Conservation (phyloP, 2,113 vertebrate genomes). For the Marmota monax region DNA sequence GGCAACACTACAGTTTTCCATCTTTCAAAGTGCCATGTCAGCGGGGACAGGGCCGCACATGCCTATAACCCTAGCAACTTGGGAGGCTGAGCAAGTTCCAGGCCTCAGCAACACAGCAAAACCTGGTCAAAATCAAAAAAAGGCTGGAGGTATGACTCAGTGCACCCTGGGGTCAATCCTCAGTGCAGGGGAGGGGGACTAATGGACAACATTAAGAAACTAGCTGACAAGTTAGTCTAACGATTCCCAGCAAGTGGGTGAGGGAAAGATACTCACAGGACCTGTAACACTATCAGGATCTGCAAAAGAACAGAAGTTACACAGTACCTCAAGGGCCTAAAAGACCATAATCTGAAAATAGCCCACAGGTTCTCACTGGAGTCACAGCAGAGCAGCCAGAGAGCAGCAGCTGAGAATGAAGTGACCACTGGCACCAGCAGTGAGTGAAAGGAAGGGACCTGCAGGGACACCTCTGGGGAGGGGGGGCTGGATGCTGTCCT, state of each 20-base stretch:
- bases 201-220: background rate
- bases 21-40: slow-evolving; percentile 8
- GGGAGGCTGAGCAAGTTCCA: too few relatives aligned
- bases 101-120: too few relatives aligned
- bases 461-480: background rate
- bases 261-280: background rate
- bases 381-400: background rate
- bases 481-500: background rate
- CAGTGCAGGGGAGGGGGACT: too few relatives aligned
- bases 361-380: background rate
- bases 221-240: background rate
- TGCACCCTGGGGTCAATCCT: too few relatives aligned
- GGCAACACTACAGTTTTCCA: background rate
- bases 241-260: background rate
- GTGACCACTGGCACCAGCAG: background rate
- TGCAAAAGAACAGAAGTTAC: background rate
- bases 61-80: too few relatives aligned
- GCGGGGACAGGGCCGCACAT: background rate
- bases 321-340: background rate
- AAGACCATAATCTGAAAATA: background rate
- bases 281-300: background rate
- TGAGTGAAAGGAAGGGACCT: background rate
- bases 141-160: too few relatives aligned
- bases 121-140: too few relatives aligned
- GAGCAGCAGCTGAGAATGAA: background rate